Evolutionary conservation across 2,113 vertebrate genomes (phyloP).

Genomic region (Pseudorhombus dupliciocellatus): DNA sequence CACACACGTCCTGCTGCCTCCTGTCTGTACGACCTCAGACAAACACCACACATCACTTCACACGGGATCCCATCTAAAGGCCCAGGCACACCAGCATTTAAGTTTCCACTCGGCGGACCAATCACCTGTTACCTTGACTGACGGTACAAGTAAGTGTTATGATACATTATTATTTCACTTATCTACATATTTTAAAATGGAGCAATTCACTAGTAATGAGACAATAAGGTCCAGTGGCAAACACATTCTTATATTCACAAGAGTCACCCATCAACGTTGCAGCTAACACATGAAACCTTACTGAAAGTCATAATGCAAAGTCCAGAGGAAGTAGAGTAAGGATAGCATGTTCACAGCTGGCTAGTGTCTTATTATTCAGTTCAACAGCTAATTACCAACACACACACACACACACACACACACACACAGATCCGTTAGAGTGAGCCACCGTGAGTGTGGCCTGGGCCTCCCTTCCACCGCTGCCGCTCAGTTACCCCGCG

Average conservation of each 20-base stretch:
- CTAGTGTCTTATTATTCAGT: not conserved
- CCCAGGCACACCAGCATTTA: slow-evolving; percentile 1
- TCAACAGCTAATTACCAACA: not conserved
- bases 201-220: not conserved
- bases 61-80: not conserved
- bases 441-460: not conserved
- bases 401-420: not conserved
- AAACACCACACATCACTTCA: slow-evolving; percentile 1
- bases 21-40: not conserved
- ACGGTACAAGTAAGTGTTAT: too few relatives aligned
- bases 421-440: not conserved
- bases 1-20: not conserved
- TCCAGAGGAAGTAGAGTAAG: not conserved
- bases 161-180: too few relatives aligned
- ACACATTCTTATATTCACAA: too few relatives aligned
- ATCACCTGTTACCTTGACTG: not conserved
- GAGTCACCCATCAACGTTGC: too few relatives aligned
- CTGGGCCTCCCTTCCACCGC: not conserved
- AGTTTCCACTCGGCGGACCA: not conserved
- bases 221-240: not conserved
- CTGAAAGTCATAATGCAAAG: too few relatives aligned
- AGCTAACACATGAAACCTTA: too few relatives aligned
- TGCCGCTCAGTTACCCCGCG: not conserved
- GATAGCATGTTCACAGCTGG: not conserved
- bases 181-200: too few relatives aligned